phyloP scores from a whole-genome alignment of 2,113 vertebrate species.

The Thomomys bottae region DNA sequence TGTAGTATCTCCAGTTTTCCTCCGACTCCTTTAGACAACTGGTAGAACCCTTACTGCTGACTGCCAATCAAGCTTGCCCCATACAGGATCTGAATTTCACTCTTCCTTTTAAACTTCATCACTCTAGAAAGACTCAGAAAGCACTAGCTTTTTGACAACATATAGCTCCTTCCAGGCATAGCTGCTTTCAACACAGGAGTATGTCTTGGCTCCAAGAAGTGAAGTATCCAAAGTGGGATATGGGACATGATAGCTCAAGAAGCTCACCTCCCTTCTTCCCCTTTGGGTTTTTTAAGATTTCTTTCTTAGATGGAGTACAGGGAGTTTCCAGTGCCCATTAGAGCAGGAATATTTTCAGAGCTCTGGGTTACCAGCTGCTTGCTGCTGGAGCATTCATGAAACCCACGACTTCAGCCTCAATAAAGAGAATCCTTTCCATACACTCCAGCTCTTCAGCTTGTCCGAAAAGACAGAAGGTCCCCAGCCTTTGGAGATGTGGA shows the following conservation, averaged over 20 bases:
- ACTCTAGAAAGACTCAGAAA: background rate
- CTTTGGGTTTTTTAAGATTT: background rate
- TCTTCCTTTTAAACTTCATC: background rate
- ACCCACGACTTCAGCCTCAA: background rate
- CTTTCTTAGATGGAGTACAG: background rate
- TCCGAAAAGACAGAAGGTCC: background rate
- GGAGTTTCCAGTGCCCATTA: background rate
- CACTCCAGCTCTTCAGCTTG: background rate
- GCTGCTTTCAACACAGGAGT: background rate
- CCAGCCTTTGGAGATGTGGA: background rate
- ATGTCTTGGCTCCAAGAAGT: background rate
- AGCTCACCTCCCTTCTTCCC: background rate
- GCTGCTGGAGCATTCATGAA: background rate
- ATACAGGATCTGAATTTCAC: background rate
- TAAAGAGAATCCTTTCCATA: background rate
- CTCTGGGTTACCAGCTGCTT: background rate
- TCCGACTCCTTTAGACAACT: background rate
- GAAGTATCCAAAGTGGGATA: background rate
- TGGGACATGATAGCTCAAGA: background rate
- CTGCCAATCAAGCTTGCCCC: background rate
- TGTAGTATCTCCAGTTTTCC: background rate
- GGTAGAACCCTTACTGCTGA: background rate
- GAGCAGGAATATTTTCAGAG: background rate
- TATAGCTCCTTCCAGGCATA: background rate
- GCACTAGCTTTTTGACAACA: background rate